These are phyloP conservation scores for Hipparchia sbordonii DNA, from an alignment of 2,888 invertebrate genomes.

Conservation along the genomic window DNA sequence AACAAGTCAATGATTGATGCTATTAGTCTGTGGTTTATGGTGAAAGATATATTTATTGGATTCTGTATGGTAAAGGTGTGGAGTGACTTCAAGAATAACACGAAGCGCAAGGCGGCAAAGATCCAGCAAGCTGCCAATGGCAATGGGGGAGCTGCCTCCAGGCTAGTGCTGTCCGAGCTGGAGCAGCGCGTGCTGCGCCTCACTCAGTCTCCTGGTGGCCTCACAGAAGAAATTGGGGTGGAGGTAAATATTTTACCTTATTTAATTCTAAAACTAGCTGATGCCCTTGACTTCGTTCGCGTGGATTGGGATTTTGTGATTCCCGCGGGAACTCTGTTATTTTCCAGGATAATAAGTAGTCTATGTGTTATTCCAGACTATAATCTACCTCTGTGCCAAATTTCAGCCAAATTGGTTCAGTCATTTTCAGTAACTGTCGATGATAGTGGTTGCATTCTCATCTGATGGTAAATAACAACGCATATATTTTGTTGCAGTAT, in stretches of 20 bases:
- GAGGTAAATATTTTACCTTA: not conserved
- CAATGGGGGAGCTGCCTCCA: not conserved
- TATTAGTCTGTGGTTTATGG: no score
- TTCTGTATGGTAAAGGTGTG: slow-evolving; percentile 36
- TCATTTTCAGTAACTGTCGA: no score
- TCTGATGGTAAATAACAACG: not conserved
- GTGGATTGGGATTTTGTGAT: no score
- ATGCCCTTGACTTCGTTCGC: no score
- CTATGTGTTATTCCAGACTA: no score
- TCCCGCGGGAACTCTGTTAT: no score
- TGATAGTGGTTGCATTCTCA: no score
- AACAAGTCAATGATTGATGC: no score
- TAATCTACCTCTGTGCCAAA: no score
- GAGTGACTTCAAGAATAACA: slow-evolving; percentile 43
- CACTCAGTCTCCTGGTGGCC: not conserved
- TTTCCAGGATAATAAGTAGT: no score
- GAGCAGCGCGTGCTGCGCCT: slow-evolving; percentile 4
- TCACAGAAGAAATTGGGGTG: not conserved
- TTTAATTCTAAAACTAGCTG: not conserved
- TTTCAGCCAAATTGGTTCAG: no score
- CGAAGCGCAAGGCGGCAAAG: slow-evolving; percentile 40
- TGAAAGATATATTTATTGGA: no score
- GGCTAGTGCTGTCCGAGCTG: not conserved
- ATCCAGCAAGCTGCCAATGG: not conserved
- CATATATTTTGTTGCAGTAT: slow-evolving; percentile 3